These are phyloP conservation scores for Drosophila nr. perissopoda DNA, from an alignment of 2,888 invertebrate genomes.

Conservation along the genomic window DNA sequence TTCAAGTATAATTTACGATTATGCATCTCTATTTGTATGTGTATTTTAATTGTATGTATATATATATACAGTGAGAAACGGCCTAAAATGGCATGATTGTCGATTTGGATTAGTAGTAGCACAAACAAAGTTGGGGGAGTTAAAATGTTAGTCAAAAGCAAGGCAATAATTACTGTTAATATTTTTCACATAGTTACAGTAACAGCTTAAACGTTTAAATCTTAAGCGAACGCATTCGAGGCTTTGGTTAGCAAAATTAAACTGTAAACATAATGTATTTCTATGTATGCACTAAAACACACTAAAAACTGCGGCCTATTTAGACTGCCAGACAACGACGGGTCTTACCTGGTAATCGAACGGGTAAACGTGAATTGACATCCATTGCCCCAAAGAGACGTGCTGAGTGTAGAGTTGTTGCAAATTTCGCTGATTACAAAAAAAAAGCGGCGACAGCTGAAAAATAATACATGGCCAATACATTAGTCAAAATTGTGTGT, in stretches of 20 bases:
- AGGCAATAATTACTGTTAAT: conserved; percentile 33
- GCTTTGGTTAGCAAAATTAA: conserved; percentile 22
- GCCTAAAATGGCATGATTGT: conserved; percentile 35
- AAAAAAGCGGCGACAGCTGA: conserved; percentile 49
- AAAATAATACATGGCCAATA: conserved; percentile 49
- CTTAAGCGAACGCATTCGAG: conserved; percentile 57
- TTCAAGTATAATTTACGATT: conserved; percentile 32
- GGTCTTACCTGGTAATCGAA: conserved; percentile 72
- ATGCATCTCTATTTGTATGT: conserved; percentile 24
- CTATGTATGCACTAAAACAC: conserved; percentile 27
- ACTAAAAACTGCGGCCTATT: conserved; percentile 40
- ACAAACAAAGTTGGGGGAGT: conserved; percentile 49
- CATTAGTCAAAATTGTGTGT: conserved; percentile 57
- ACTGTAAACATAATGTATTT: conserved; percentile 28
- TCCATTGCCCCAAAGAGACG: conserved; percentile 61
- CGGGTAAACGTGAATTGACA: conserved; percentile 68
- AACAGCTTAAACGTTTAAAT: conserved; percentile 21
- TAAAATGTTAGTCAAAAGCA: conserved; percentile 52
- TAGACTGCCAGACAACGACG: conserved; percentile 17
- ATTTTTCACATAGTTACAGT: conserved; percentile 18
- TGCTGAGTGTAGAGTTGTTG: conserved; percentile 31
- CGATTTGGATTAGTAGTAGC: conserved; percentile 68
- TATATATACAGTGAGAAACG: conserved; percentile 28
- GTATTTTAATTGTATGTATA: conserved; percentile 19
- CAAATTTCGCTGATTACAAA: conserved; percentile 55